A percentile compares a stretch with the other conserved stretches of the same genome.
These are phyloP conservation scores for Campopleginae sp. DNA, from an alignment of 2,888 invertebrate genomes.

Conservation along the genomic window DNA sequence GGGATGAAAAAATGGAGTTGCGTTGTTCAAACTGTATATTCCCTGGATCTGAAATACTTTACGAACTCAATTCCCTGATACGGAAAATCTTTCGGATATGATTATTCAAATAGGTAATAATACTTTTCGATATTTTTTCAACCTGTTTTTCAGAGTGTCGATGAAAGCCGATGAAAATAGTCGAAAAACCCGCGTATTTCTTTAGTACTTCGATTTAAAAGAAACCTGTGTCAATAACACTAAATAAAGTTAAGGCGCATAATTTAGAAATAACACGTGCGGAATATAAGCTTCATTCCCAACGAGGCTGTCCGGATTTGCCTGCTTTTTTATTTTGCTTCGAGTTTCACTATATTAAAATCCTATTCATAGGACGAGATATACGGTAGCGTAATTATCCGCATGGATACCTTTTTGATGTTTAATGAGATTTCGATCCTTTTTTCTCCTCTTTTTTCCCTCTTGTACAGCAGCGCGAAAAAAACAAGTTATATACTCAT, in stretches of 20 bases:
- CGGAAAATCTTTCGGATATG: too few relatives aligned
- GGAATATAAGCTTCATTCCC: not conserved
- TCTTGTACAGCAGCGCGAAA: not conserved
- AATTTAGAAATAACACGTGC: not conserved
- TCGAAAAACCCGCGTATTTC: too few relatives aligned
- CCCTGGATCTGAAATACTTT: too few relatives aligned
- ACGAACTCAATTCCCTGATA: too few relatives aligned
- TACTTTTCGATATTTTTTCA: too few relatives aligned
- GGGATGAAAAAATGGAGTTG: too few relatives aligned
- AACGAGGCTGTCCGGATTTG: not conserved
- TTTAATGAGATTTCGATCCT: not conserved
- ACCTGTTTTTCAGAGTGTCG: too few relatives aligned
- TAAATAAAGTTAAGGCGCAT: not conserved
- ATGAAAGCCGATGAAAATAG: too few relatives aligned
- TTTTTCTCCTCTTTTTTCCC: not conserved
- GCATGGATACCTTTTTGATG: not conserved
- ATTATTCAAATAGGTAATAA: too few relatives aligned
- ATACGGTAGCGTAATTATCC: not conserved
- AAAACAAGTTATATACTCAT: not conserved
- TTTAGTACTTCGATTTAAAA: not conserved
- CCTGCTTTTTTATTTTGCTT: not conserved
- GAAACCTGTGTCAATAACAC: not conserved
- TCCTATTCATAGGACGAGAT: not conserved
- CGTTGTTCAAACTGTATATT: too few relatives aligned
- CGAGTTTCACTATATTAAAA: not conserved